phyloP scores from a whole-genome alignment of 2,797 vertebrate genomes.

The Sarcophilus harrisii region DNA sequence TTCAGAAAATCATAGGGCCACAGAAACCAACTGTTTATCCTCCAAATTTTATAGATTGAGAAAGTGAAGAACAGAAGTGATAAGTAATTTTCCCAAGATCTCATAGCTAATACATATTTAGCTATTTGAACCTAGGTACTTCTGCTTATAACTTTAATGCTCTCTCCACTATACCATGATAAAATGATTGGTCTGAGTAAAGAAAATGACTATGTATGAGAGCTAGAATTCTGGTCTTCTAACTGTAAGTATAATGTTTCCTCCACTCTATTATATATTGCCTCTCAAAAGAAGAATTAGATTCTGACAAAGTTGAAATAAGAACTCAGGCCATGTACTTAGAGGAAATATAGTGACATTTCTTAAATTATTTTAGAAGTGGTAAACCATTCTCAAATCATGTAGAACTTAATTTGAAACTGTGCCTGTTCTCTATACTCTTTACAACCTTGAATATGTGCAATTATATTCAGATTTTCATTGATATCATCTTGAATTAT shows the following conservation, averaged over 20 bases:
- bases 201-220: background rate
- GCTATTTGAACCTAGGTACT: background rate
- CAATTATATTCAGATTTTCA: background rate
- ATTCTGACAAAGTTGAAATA: background rate
- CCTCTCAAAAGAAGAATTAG: background rate
- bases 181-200: background rate
- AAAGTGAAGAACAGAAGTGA: conserved; percentile 15
- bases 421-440: background rate
- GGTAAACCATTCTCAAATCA: background rate
- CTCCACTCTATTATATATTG: background rate
- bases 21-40: background rate
- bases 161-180: background rate
- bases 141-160: background rate
- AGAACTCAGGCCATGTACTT: background rate
- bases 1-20: background rate
- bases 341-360: background rate
- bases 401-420: background rate
- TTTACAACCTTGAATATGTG: background rate
- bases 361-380: background rate
- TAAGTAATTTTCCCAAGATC: conserved; percentile 16
- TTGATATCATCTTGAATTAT: background rate
- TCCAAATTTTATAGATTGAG: conserved; percentile 17
- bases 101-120: background rate
- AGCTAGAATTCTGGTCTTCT: background rate
- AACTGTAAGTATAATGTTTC: conserved; percentile 3